Evolutionary conservation across 2,113 vertebrate genomes (phyloP).

Genomic region (Ascaphus truei): DNA sequence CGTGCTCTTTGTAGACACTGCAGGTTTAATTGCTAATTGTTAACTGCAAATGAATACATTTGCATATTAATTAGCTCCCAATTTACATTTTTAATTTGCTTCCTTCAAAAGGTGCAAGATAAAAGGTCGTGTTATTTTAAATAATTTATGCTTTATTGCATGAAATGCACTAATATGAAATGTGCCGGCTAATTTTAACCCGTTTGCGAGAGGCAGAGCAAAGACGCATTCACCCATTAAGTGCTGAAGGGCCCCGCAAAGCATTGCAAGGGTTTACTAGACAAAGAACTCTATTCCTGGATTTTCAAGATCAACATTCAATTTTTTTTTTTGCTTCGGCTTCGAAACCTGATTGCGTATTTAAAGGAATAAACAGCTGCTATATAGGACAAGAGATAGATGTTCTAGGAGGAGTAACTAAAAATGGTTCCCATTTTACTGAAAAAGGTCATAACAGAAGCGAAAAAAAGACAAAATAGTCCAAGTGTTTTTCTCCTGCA

Average conservation of each 20-base stretch:
- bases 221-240: slow-evolving; percentile 11
- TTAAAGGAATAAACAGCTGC: no score
- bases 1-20: slow-evolving; percentile 98
- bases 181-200: slow-evolving; percentile 87
- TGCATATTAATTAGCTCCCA: slow-evolving; percentile 99
- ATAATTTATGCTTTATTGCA: slow-evolving; percentile 99
- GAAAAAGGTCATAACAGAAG: no score
- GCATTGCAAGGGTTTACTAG: background rate
- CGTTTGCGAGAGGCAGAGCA: slow-evolving; percentile 66
- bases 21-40: slow-evolving; percentile 99
- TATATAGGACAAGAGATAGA: no score
- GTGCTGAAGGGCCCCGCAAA: background rate
- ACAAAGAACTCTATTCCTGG: background rate
- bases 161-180: slow-evolving; percentile 97
- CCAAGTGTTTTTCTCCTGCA: no score
- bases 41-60: slow-evolving; percentile 99
- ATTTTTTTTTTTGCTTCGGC: no score
- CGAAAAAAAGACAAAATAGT: no score
- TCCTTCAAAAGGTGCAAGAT: slow-evolving; percentile 99
- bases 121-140: slow-evolving; percentile 99
- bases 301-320: no score
- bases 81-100: slow-evolving; percentile 99
- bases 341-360: no score
- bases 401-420: no score
- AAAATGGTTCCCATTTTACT: no score